Evolutionary conservation across 2,888 invertebrate species (phyloP), one percentile per base, ranked within the genome.

Genomic region (Pelosia muscerda): DNA sequence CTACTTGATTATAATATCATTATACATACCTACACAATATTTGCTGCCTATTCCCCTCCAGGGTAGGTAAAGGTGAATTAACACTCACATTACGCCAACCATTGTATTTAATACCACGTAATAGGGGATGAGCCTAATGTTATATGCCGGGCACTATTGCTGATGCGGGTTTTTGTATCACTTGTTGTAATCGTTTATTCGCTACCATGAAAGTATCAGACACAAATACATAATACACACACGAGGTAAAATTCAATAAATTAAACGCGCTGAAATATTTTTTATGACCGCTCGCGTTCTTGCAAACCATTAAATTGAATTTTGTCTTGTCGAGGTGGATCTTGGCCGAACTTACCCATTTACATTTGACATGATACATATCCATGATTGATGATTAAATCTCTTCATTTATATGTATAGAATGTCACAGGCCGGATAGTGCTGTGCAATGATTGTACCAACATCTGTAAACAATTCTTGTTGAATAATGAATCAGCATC

Each of bases 341-440:
- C 2, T 28, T 6, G 5, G 23, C 26, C 57, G 22, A 34, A 31
- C 31, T 11, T 26, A 31, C 34, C 31, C 19, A 22, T 23, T 63
- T 28, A 55, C 55, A 28, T 55, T 15, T 31, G 15, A 19, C 26
- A n/a, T n/a, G 8, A 57, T 19, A 55, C 5, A 23, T 1, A 15
- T 25, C 13, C 55, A 25, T 55, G 13, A 55, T 23, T 23, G 13
- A 55, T 55, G 57, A 57, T 57, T 26, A 57, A 28, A 57, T 57
- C 57, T 57, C 19, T 57, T 57, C 57, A 57, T 57, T 28, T 57
- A 57, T n/a, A 57, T 57, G 57, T 57, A 57, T 19, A 57, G 28
- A 57, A 57, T 28, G 26, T n/a, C 57, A 57, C 57, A n/a, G n/a
- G 28, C 57, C 57, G 28, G 57, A 57, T 57, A 57, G 26, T 25